phyloP scores from a whole-genome alignment of 2,888 invertebrate species.

The Lydus trimaculatus region DNA sequence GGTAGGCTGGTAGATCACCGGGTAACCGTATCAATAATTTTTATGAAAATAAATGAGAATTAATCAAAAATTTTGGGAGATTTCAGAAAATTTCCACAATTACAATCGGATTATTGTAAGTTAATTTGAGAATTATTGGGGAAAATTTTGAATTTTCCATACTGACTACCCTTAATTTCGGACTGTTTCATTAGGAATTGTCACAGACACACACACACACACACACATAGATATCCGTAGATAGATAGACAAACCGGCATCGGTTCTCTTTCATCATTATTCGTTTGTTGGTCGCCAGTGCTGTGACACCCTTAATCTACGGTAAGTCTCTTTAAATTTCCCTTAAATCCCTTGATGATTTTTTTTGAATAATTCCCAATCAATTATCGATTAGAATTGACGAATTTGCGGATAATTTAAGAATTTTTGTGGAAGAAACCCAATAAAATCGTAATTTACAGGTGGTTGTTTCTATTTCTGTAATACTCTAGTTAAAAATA shows the following conservation, averaged over 20 bases:
- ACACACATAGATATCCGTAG: not conserved
- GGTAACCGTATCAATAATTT: constrained; percentile 25
- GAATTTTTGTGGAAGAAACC: not conserved
- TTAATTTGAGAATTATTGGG: constrained; percentile 8
- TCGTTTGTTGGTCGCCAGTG: constrained; percentile 56
- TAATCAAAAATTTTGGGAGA: not conserved
- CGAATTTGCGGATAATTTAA: not conserved
- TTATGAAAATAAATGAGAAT: constrained; percentile 7
- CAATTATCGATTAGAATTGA: not conserved
- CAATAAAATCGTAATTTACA: not conserved
- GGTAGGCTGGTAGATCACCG: constrained; percentile 45
- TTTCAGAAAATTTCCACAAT: not conserved
- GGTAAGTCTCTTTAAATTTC: constrained; percentile 51
- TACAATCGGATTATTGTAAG: not conserved
- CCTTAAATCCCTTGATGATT: not conserved
- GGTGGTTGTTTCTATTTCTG: not conserved
- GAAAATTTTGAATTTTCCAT: constrained; percentile 50
- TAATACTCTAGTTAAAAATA: not conserved
- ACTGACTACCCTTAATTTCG: constrained; percentile 51
- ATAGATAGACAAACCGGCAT: constrained; percentile 47
- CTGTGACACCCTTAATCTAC: constrained; percentile 53
- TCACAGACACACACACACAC: not conserved
- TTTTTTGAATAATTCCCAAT: not conserved
- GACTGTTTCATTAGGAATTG: constrained; percentile 15
- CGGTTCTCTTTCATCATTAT: constrained; percentile 46